Base-by-base conservation (phyloP, 2,888 invertebrate genomes). In the Herminia tarsipennalis region DNA sequence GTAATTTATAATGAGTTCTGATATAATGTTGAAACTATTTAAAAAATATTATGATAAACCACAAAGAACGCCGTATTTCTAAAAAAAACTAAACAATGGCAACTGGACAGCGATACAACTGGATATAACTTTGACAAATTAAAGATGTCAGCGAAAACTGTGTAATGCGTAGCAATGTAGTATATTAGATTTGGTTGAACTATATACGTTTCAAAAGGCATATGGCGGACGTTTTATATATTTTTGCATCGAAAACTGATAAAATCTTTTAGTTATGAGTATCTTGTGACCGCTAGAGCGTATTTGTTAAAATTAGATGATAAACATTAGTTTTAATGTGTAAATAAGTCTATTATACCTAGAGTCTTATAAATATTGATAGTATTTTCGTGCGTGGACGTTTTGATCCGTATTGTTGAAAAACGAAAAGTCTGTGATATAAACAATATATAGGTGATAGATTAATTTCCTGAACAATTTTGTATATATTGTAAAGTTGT, bases 401-500 rank as follows among this genome's bases (percentile, higher is more conserved):
- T 92, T 92, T 92, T 92, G 84, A 89, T 88, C 86, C 91, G 88
- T 92, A 90, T 91, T 90, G 91, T 91, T 92, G 88, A 89, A 90
- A 92, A 92, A 92, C 91, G 92, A 92, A 92, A 91, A 91, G 92
- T 92, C 92, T 92, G 92, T 92, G 92, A 92, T 92, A 92, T 92
- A 92, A 92, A 92, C 92, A 91, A 88, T 90, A 90, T 83, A 73
- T 91, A 90, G 87, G 81, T 86, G 84, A 83, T 91, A 91, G 82
- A 82, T 75, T 88, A 88, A 85, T 88, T 88, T 88, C 83, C 83
- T 86, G 83, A 86, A 86, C 78, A 83, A 80, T 86, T 88, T 88
- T 88, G 87, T 92, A 90, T 86, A 89, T 89, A 92, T 82, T 89
- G 85, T 88, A 87, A 78, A 83, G 83, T 85, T 86, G 88, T 86